phyloP scores from a whole-genome alignment of 1,140 invertebrate genomes.

The Mycetomoellerius zeteki region DNA sequence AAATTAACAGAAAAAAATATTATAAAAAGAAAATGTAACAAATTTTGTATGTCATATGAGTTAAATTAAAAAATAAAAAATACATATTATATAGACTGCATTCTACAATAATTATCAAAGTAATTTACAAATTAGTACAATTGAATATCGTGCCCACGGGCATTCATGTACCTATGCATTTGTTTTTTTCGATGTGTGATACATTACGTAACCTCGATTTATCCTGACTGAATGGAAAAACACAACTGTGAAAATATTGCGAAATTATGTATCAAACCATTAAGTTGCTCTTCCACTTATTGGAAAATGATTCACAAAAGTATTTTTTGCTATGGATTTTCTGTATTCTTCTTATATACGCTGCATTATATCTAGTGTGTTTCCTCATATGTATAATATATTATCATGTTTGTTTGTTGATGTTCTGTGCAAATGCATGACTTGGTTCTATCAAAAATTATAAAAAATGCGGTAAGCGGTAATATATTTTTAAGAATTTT shows the following conservation, averaged over 20 bases:
- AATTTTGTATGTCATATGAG: neutral
- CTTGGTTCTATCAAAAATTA: neutral
- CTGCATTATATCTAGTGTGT: slow-evolving; percentile 76
- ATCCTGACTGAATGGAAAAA: slow-evolving; percentile 21
- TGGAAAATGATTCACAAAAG: slow-evolving; percentile 47
- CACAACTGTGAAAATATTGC: slow-evolving; percentile 1
- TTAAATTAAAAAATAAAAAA: slow-evolving; percentile 5
- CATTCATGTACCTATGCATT: slow-evolving; percentile 39
- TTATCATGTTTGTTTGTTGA: slow-evolving; percentile 78
- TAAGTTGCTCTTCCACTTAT: slow-evolving; percentile 36
- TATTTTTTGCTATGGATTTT: slow-evolving; percentile 75
- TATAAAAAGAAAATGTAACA: neutral
- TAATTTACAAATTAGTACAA: slow-evolving; percentile 17
- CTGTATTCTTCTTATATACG: slow-evolving; percentile 75
- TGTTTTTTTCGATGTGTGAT: slow-evolving; percentile 18
- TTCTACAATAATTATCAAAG: neutral
- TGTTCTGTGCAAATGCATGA: slow-evolving; percentile 79
- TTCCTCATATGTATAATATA: slow-evolving; percentile 80
- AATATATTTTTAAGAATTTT: neutral
- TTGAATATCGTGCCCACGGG: neutral
- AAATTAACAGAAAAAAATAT: slow-evolving; percentile 8
- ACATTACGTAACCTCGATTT: slow-evolving; percentile 54
- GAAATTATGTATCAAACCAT: slow-evolving; percentile 60
- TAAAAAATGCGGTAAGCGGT: slow-evolving; percentile 24
- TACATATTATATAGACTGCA: neutral